Percentiles rank a stretch among this genome's conserved stretches.
Conservation (phyloP, 1,140 invertebrate species). For the Lepidotrigona ventralis region DNA sequence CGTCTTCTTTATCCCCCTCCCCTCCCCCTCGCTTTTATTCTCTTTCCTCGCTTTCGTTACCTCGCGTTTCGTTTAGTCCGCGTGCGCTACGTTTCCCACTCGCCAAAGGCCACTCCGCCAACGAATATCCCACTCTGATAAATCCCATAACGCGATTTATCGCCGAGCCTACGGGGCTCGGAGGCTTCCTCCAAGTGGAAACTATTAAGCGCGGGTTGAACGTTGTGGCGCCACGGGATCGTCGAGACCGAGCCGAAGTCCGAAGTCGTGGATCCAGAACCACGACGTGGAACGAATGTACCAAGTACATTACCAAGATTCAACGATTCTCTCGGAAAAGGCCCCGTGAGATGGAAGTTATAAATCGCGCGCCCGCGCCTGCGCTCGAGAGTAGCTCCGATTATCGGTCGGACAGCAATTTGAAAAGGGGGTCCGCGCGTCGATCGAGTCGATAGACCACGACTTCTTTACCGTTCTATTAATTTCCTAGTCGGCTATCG, state of each 20-base stretch:
- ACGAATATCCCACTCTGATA: slow-evolving; percentile 65
- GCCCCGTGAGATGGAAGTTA: slow-evolving; percentile 48
- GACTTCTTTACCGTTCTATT: slow-evolving; percentile 36
- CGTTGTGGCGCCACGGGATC: slow-evolving; percentile 59
- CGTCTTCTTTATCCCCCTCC: slow-evolving; percentile 30
- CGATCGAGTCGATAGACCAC: too few species aligned
- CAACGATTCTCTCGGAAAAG: slow-evolving; percentile 57
- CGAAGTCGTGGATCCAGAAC: slow-evolving; percentile 50
- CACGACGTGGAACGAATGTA: slow-evolving; percentile 54
- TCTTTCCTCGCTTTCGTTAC: slow-evolving; percentile 29
- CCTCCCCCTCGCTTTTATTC: slow-evolving; percentile 34
- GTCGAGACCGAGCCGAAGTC: neutral
- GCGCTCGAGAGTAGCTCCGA: slow-evolving; percentile 7
- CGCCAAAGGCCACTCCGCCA: slow-evolving; percentile 54
- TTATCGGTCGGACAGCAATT: slow-evolving; percentile 51
- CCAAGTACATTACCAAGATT: slow-evolving; percentile 64
- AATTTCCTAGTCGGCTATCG: slow-evolving; percentile 16
- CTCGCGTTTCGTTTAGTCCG: neutral
- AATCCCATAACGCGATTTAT: slow-evolving; percentile 71
- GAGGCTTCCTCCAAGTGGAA: slow-evolving; percentile 64
- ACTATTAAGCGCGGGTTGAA: slow-evolving; percentile 68
- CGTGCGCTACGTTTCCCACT: slow-evolving; percentile 28
- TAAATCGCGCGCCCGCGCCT: slow-evolving; percentile 44
- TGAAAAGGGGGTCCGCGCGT: neutral
- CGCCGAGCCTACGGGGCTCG: slow-evolving; percentile 67